Evolutionary conservation across 2,888 invertebrate genomes (phyloP).

Genomic region (Tortrix viridana): DNA sequence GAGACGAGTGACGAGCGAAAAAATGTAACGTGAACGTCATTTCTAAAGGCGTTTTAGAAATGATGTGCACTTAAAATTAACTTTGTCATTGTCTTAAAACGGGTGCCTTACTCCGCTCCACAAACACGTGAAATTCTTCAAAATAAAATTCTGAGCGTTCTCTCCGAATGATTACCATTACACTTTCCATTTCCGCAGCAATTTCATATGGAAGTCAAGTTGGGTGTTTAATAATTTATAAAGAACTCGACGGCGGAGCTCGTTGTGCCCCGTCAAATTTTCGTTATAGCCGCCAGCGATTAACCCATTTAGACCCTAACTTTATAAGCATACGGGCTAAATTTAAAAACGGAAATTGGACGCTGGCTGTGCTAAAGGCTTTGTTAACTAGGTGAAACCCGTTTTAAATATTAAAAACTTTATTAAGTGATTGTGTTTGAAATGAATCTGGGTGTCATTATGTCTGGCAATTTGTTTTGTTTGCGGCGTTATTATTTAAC

Average conservation of each 20-base stretch:
- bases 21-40: no score
- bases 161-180: conserved; percentile 10
- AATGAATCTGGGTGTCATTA: conserved; percentile 23
- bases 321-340: conserved; percentile 3
- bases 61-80: no score
- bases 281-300: conserved; percentile 40
- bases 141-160: neutral
- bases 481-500: conserved; percentile 3
- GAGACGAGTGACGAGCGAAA: no score
- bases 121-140: neutral
- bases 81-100: no score
- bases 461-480: conserved; percentile 6
- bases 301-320: conserved; percentile 37
- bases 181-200: conserved; percentile 13
- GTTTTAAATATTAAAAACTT: conserved; percentile 38
- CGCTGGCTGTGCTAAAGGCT: neutral
- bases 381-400: conserved; percentile 33
- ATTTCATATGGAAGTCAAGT: conserved; percentile 28
- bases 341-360: neutral
- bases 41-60: no score
- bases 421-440: conserved; percentile 31
- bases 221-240: conserved; percentile 46
- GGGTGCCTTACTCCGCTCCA: no score
- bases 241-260: conserved; percentile 39
- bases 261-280: conserved; percentile 50